A percentile compares a stretch with the other conserved stretches of the same genome.
Conservation (phyloP, 2,888 invertebrate species). For the Dusona sp. region DNA sequence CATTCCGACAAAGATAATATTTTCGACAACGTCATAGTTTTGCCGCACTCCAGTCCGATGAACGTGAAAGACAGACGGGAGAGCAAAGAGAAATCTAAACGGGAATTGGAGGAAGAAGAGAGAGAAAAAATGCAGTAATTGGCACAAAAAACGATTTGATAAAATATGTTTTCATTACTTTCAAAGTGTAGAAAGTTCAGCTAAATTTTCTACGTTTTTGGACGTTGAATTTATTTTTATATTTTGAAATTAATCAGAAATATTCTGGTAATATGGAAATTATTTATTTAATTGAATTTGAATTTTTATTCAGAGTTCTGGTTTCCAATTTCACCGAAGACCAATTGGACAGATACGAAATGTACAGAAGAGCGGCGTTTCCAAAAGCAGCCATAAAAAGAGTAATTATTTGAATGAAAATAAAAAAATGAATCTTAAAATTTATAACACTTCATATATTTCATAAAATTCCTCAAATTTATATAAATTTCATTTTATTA, state of each 20-base stretch:
- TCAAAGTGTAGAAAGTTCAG: neutral
- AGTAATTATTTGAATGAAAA: slow-evolving; percentile 83
- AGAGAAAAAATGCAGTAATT: slow-evolving; percentile 98
- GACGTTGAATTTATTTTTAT: neutral
- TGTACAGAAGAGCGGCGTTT: slow-evolving; percentile 98
- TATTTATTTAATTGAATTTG: neutral
- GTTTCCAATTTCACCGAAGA: slow-evolving; percentile 99
- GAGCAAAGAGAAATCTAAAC: slow-evolving; percentile 91
- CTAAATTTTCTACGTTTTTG: neutral
- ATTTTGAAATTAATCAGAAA: neutral
- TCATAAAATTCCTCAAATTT: too few species aligned
- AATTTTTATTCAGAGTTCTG: slow-evolving; percentile 90
- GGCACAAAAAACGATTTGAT: neutral
- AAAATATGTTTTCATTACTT: too few species aligned
- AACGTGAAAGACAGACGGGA: slow-evolving; percentile 84
- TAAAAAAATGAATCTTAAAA: neutral
- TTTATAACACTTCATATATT: too few species aligned
- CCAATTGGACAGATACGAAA: slow-evolving; percentile 98
- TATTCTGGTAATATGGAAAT: neutral
- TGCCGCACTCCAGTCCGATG: slow-evolving; percentile 72
- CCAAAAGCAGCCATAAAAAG: slow-evolving; percentile 99
- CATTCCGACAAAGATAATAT: slow-evolving; percentile 73
- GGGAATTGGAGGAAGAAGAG: slow-evolving; percentile 96
- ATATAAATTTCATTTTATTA: too few species aligned
- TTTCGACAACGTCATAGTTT: slow-evolving; percentile 79